Evolutionary conservation across 2,113 vertebrate species (phyloP).

Genomic region (Proteles cristata): DNA sequence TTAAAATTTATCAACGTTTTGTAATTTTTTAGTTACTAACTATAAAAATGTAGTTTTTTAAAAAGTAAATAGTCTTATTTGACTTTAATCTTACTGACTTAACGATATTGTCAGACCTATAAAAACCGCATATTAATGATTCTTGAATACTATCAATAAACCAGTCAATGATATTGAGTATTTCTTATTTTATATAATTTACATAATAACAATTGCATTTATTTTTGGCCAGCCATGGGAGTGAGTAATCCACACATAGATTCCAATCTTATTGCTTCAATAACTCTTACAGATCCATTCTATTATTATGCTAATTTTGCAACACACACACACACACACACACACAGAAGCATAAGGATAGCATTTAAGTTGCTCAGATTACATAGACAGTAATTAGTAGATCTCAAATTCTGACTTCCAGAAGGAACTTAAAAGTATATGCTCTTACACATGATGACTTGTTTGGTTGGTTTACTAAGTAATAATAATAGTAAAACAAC

Average conservation of each 20-base stretch:
- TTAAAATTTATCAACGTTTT: neutral
- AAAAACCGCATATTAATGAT: neutral
- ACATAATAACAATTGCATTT: neutral
- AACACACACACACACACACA: neutral
- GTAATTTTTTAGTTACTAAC: neutral
- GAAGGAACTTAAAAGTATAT: neutral
- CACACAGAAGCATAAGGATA: neutral
- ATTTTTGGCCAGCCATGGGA: neutral
- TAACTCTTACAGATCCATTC: neutral
- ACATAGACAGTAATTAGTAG: neutral
- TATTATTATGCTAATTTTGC: neutral
- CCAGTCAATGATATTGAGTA: neutral
- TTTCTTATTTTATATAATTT: neutral
- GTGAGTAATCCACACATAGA: neutral
- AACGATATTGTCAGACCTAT: neutral
- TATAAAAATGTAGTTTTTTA: neutral
- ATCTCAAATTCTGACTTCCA: neutral
- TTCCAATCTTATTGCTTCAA: neutral
- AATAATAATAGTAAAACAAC: neutral
- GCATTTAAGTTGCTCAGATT: neutral
- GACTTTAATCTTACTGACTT: neutral
- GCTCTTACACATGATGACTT: neutral
- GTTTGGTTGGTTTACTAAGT: neutral
- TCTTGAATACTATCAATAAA: neutral
- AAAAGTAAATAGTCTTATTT: neutral